These are phyloP conservation scores for Ptychodera flava DNA, from an alignment of 35 echinoderm and acorn worm species.

Conservation along the genomic window DNA sequence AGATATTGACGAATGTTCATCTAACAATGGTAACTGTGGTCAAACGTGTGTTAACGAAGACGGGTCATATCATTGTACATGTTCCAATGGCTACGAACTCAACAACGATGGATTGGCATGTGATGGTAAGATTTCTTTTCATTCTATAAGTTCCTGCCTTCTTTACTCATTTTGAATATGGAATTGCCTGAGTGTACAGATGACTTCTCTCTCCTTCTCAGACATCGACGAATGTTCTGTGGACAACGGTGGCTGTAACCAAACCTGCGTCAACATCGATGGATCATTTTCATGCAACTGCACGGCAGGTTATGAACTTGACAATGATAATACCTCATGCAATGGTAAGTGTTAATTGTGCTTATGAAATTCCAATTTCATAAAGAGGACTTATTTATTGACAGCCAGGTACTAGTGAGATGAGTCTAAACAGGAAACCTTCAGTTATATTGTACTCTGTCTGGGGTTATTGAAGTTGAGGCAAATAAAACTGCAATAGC, in stretches of 20 bases:
- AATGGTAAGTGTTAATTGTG: conserved; percentile 7
- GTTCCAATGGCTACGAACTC: conserved; percentile 52
- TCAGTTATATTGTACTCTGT: too few relatives aligned
- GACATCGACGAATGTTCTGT: neutral
- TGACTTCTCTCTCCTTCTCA: neutral
- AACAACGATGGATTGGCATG: neutral
- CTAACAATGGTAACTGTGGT: conserved; percentile 76
- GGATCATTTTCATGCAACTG: neutral
- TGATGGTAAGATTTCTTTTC: conserved; percentile 15
- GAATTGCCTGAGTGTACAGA: too few relatives aligned
- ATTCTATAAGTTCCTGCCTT: too few relatives aligned
- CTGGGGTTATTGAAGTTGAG: too few relatives aligned
- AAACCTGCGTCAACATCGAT: conserved; percentile 4
- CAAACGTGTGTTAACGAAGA: conserved; percentile 56
- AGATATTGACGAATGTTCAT: conserved; percentile 96
- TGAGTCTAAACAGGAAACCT: too few relatives aligned
- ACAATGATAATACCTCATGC: neutral
- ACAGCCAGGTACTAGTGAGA: too few relatives aligned
- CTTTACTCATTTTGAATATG: too few relatives aligned
- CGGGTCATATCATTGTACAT: conserved; percentile 57
- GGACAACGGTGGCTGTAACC: neutral
- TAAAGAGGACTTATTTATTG: too few relatives aligned
- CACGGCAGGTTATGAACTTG: neutral
- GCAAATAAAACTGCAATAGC: too few relatives aligned
- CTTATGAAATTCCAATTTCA: too few relatives aligned